Percentiles rank a stretch among this genome's conserved stretches.
Evolutionary conservation across 2,888 invertebrate species (phyloP).

Genomic region (Cryptosula pallasiana): DNA sequence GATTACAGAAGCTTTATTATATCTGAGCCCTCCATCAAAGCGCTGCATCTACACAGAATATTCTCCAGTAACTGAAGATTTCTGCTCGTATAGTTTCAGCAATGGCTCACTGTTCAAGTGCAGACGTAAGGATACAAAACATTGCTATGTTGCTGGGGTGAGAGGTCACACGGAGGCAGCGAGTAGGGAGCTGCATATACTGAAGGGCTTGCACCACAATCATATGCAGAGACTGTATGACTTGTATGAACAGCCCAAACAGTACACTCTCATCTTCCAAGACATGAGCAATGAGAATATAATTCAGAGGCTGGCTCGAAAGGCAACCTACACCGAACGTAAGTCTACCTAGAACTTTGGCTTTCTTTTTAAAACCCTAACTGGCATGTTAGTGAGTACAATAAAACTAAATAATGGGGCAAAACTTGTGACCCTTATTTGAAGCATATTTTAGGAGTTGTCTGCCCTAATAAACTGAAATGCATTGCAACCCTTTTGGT

Average conservation of each 20-base stretch:
- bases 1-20: too few relatives aligned
- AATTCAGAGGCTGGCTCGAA: slow-evolving; percentile 1
- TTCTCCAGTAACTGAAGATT: too few relatives aligned
- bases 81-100: neutral
- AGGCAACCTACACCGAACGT: slow-evolving; percentile 18
- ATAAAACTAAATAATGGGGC: too few relatives aligned
- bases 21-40: too few relatives aligned
- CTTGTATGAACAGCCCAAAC: slow-evolving; percentile 20
- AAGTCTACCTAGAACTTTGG: too few relatives aligned
- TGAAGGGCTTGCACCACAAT: slow-evolving; percentile 10
- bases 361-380: too few relatives aligned
- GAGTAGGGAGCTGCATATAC: neutral
- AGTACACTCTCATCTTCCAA: slow-evolving; percentile 14
- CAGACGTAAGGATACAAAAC: slow-evolving; percentile 11
- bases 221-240: slow-evolving; percentile 6
- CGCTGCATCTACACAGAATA: too few relatives aligned
- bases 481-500: too few relatives aligned
- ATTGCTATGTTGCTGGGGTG: neutral
- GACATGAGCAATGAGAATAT: slow-evolving; percentile 8
- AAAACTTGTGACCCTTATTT: too few relatives aligned
- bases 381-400: too few relatives aligned
- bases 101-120: slow-evolving; percentile 11
- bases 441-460: too few relatives aligned
- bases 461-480: too few relatives aligned
- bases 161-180: slow-evolving; percentile 11